Base-by-base conservation (phyloP, 2,113 vertebrate genomes). In the Leucopsar rothschildi region DNA sequence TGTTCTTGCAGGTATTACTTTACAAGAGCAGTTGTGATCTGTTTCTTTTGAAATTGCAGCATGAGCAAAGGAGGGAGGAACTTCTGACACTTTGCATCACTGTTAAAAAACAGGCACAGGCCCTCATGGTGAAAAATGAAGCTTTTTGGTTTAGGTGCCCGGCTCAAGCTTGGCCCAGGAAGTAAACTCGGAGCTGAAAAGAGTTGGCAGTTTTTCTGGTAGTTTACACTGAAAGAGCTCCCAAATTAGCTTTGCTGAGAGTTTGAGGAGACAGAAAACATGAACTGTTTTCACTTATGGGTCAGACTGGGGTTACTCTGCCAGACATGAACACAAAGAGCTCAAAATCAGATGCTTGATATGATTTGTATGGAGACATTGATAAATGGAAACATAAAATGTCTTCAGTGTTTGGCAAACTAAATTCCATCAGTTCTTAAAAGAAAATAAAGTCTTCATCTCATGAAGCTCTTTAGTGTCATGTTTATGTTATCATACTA, bases 61-160 rank as follows among this genome's bases (percentile, higher is more conserved):
- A 1, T 17, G 45, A 88, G 50, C 20, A 70, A 44, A 87, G 49
- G 66, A 60, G 78, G 37, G 28, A 44, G 78, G 76, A 86, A 44
- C 71, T 65, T 76, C 8, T 66, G 52, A 27, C 56, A 14, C 57
- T 89, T 35, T 40, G 44, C 39, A 4, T 65, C 0, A 0, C 76
- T 84, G 79, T 86, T 73, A 63, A 52, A 44, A 93, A 95, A 90
- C 82, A 75, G 80, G 69, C 69, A 44, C 4, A 0, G 79, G 17
- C 56, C 47, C 68, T 92, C 16, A 3, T 29, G 25, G 55, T 88
- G 96, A 83, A 73, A 94, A 94, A 92, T 21, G 23, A 70, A 93
- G 52, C 59, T 77, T 93, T 94, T 83, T 93, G 78, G 61, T 88
- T 70, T 33, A 83, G 90, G 88, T 90, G 93, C 88, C 92, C 86